Base-by-base conservation (phyloP, 2,888 invertebrate genomes). In the Apoda limacodes region DNA sequence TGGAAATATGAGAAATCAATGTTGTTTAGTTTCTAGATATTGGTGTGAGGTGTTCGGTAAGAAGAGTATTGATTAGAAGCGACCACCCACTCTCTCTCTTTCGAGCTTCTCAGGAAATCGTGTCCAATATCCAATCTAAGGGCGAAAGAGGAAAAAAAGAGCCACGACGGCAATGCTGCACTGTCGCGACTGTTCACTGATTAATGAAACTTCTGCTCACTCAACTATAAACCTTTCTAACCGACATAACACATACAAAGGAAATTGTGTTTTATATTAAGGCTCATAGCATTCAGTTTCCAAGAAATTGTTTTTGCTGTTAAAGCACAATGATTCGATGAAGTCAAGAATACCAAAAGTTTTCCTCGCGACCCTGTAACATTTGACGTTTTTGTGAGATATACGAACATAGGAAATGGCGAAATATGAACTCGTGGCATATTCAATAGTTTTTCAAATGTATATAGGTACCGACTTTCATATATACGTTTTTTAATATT, bases 341-440 rank as follows among this genome's bases (percentile, higher is more conserved):
- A 27, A 17, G 45, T 59, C 55, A 58, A 63, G 71, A 75, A 76
- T 75, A 76, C 71, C 74, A 72, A 78, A 69, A 70, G 66, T 69
- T 75, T 71, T 75, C 76, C 78, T 17, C 75, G 74, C 72, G 61
- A 59, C 69, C 60, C 65, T 68, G 70, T 75, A 76, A 71, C 76
- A 75, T 80, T 80, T 80, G 78, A 75, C 75, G 74, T 76, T 72
- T 76, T 75, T 74, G 74, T 71, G 65, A 68, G 61, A 58, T 53
- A 54, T 50, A 69, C 57, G 61, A 64, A 72, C 62, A 63, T 61
- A 66, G 59, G 69, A 70, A 69, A 69, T 65, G 64, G 69, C 70
- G 64, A 70, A 68, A 72, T 75, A 70, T 71, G 64, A 35, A 32
- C n/a, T n/a, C n/a, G n/a, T n/a, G n/a, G n/a, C n/a, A n/a, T n/a